phyloP scores from a whole-genome alignment of 2,797 vertebrate genomes.

The Meda fulgida region DNA sequence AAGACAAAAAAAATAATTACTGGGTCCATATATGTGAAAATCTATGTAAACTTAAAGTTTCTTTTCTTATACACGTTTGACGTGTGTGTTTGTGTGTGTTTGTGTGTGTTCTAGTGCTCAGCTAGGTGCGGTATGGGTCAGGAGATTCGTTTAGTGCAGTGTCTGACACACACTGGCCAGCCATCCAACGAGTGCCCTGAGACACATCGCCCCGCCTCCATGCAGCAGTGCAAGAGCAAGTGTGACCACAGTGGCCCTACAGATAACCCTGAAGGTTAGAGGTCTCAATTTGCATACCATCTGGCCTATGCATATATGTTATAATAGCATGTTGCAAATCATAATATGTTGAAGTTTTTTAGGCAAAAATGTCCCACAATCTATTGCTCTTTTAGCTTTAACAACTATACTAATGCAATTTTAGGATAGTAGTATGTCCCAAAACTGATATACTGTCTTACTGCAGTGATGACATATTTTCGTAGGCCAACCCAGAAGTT shows the following conservation, averaged over 20 bases:
- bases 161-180: conserved; percentile 86
- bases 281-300: not conserved
- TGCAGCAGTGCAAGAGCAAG: conserved; percentile 93
- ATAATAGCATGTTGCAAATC: not conserved
- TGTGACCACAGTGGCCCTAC: conserved; percentile 85
- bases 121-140: conserved; percentile 91
- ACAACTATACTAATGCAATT: not conserved
- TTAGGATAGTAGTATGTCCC: not conserved
- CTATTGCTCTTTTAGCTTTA: not conserved
- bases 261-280: conserved; percentile 91
- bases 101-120: conserved; percentile 82
- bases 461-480: not conserved
- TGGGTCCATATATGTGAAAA: not conserved
- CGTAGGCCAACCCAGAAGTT: not conserved
- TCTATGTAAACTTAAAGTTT: not conserved
- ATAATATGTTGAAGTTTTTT: not conserved
- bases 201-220: conserved; percentile 81
- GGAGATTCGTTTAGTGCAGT: conserved; percentile 90
- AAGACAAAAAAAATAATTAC: not conserved
- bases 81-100: conserved; percentile 30
- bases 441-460: not conserved
- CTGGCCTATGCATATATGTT: not conserved
- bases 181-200: conserved; percentile 87
- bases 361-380: not conserved
- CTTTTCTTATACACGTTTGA: conserved; percentile 1